phyloP scores from a whole-genome alignment of 2,113 vertebrate genomes.

The Sphyrna mokarran region DNA sequence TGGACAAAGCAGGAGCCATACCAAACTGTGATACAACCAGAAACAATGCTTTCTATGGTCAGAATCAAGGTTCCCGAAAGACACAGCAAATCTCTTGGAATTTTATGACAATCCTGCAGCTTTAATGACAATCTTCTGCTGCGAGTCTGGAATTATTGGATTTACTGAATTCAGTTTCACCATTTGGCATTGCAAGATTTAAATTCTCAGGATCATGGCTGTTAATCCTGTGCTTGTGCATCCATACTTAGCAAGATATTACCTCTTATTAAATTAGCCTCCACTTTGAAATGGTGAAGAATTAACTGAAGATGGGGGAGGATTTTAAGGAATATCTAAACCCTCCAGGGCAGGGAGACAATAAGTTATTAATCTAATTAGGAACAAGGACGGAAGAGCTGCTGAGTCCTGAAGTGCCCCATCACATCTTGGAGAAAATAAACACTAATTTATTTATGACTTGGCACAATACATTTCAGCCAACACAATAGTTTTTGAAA shows the following conservation, averaged over 20 bases:
- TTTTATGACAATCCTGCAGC: neutral
- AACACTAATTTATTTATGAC: neutral
- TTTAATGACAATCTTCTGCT: neutral
- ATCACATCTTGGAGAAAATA: neutral
- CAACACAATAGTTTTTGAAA: too few relatives aligned
- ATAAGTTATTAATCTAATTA: neutral
- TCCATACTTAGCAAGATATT: neutral
- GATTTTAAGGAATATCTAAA: neutral
- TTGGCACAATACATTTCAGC: neutral
- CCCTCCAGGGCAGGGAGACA: neutral
- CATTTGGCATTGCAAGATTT: neutral
- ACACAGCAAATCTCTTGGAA: neutral
- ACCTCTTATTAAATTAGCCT: neutral
- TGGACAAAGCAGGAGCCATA: neutral
- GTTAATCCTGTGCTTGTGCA: neutral
- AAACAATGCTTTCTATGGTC: too few relatives aligned
- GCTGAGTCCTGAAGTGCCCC: neutral
- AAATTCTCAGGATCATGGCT: neutral
- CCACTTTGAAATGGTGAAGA: neutral
- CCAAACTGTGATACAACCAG: neutral
- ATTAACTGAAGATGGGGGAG: neutral
- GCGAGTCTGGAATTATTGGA: neutral
- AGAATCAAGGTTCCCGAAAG: neutral
- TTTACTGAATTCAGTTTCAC: neutral
- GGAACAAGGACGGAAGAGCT: neutral